Evolutionary conservation across 2,797 vertebrate species (phyloP).

Genomic region (Rhynchonycteris naso): DNA sequence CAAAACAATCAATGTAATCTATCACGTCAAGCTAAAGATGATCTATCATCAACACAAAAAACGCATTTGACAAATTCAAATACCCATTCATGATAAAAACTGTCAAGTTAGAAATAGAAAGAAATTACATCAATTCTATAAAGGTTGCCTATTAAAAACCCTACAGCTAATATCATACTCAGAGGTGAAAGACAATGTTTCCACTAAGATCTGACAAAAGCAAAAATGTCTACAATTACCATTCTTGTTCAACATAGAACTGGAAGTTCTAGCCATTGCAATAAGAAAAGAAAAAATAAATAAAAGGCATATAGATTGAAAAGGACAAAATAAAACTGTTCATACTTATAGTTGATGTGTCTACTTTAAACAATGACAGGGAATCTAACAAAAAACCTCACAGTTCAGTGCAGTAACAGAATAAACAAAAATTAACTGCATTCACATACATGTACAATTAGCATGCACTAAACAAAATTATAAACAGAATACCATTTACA

Average conservation of each 20-base stretch:
- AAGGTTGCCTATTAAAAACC: background rate
- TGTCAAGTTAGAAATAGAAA: background rate
- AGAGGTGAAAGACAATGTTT: background rate
- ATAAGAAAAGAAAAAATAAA: conserved; percentile 16
- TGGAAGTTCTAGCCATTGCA: background rate
- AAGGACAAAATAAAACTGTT: background rate
- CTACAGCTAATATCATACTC: background rate
- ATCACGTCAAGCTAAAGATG: background rate
- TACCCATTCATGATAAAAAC: background rate
- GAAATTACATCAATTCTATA: background rate
- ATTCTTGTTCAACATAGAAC: background rate
- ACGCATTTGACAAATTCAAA: background rate
- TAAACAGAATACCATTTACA: background rate
- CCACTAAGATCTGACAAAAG: background rate
- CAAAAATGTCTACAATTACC: background rate
- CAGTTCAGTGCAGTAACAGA: background rate
- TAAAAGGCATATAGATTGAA: background rate
- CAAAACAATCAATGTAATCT: background rate
- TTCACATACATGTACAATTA: background rate
- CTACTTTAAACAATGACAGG: background rate
- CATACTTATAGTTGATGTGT: background rate
- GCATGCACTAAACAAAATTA: background rate
- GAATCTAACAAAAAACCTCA: background rate
- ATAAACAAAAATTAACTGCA: background rate
- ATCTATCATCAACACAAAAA: background rate